Percentiles rank a stretch among this genome's conserved stretches.
Conservation (phyloP, 2,888 invertebrate species). For the Conomelus anceps region DNA sequence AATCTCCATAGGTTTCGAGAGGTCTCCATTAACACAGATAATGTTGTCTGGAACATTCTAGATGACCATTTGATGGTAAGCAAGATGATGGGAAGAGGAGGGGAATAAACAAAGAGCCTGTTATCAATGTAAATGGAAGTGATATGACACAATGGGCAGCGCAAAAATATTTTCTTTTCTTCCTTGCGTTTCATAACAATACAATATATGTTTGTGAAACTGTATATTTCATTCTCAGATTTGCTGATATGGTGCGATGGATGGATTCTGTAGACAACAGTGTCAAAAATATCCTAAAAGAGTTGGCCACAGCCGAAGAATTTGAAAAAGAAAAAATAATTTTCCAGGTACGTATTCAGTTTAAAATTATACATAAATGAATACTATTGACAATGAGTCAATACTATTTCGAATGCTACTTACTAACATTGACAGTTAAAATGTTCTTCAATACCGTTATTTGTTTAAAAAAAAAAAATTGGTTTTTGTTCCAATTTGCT, state of each 20-base stretch:
- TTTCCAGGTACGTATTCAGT: conserved; percentile 84
- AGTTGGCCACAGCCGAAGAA: conserved; percentile 78
- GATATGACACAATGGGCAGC: too few species aligned
- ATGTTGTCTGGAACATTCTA: too few species aligned
- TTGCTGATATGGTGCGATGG: conserved; percentile 77
- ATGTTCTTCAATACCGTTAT: not conserved
- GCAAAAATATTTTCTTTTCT: too few species aligned
- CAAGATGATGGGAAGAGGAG: too few species aligned
- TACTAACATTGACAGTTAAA: not conserved
- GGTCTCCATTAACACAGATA: too few species aligned
- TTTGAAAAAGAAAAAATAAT: conserved; percentile 83
- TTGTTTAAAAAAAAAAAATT: not conserved
- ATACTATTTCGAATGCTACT: not conserved
- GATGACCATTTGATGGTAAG: too few species aligned
- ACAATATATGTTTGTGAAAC: not conserved
- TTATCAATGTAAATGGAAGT: too few species aligned
- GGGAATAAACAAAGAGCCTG: too few species aligned
- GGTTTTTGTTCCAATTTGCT: not conserved
- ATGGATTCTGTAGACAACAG: conserved; percentile 84
- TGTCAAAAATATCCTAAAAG: conserved; percentile 73
- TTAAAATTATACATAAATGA: not conserved
- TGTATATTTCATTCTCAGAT: conserved; percentile 42
- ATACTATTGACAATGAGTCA: not conserved
- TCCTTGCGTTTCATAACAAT: too few species aligned
- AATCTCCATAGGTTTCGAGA: too few species aligned